Percentiles rank a stretch among this genome's conserved stretches.
Evolutionary conservation across 2,797 vertebrate genomes (phyloP).

Genomic region (Alectoris magna): DNA sequence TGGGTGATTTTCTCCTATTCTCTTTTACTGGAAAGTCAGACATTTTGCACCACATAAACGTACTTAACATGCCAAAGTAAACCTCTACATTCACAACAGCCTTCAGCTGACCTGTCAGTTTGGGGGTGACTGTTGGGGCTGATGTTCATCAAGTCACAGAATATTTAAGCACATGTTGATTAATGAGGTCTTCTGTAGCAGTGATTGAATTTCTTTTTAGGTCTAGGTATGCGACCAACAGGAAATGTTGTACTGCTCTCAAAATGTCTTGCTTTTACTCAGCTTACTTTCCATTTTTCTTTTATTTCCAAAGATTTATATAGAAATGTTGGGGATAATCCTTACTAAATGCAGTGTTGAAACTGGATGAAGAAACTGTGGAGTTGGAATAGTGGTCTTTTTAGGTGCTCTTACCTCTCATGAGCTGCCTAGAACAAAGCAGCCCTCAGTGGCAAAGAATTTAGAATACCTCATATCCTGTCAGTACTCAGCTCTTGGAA

Average conservation of each 20-base stretch:
- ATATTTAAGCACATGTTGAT: neutral
- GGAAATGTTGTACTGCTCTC: neutral
- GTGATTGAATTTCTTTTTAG: neutral
- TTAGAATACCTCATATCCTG: neutral
- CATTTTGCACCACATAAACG: neutral
- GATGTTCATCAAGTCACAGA: neutral
- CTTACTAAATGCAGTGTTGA: neutral
- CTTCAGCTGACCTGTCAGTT: neutral
- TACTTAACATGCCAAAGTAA: neutral
- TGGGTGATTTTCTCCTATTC: neutral
- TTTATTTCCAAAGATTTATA: neutral
- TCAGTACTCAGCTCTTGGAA: neutral
- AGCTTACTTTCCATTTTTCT: neutral
- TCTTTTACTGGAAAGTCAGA: neutral
- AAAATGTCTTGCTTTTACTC: neutral
- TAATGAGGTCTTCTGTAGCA: neutral
- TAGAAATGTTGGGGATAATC: neutral
- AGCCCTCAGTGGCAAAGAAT: neutral
- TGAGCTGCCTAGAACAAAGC: neutral
- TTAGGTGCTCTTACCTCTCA: neutral
- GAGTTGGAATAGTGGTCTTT: neutral
- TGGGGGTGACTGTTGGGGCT: neutral
- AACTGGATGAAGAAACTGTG: neutral
- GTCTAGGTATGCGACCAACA: neutral
- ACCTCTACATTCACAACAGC: neutral